Base-by-base conservation (phyloP, 2,888 invertebrate genomes). In the Drosophila diplacantha region DNA sequence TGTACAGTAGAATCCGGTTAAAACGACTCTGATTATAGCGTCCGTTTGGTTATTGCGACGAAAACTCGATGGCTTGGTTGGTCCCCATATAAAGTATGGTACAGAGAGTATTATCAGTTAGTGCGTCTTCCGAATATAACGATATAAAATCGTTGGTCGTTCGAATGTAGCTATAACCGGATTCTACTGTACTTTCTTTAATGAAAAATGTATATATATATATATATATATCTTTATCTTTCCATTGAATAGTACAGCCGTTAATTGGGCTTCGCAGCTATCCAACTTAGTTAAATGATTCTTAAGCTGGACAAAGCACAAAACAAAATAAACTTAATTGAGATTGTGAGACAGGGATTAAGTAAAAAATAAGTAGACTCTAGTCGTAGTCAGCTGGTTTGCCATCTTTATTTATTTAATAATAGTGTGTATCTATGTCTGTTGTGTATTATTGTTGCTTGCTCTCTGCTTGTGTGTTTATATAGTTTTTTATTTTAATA, bases 341-440 rank as follows among this genome's bases (percentile, higher is more conserved):
- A 31, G 11, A 16, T 16, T 4, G 18, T 8, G 29, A 18, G 22
- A 39, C 20, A 22, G 39, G 29, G 29, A 46, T 20, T 31, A 16
- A 56, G 14, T 18, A 3, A 43, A 39, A 55, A 31, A 7, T 12
- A 16, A 44, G 26, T 8, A 31, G 20, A 20, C 26, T 51, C 29
- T 41, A 18, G 11, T 55, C 46, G 24, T 54, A 53, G 51, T 70
- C 63, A 74, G 59, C 72, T 66, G 55, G 76, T 69, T 69, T 60
- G 54, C 60, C 53, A 73, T 75, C 61, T 83, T 74, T 83, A 69
- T 73, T 83, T 75, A 71, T 73, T 80, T 75, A 74, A 72, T 78
- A 79, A 81, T 84, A 80, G 78, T 77, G 78, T 77, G 74, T 74
- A 67, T 77, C 73, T 80, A 81, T 79, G 77, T 82, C 62, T 81